Evolutionary conservation across 2,797 vertebrate species (phyloP), one percentile per base, ranked within the genome.

Genomic region (Pangasius sanitwongsei): DNA sequence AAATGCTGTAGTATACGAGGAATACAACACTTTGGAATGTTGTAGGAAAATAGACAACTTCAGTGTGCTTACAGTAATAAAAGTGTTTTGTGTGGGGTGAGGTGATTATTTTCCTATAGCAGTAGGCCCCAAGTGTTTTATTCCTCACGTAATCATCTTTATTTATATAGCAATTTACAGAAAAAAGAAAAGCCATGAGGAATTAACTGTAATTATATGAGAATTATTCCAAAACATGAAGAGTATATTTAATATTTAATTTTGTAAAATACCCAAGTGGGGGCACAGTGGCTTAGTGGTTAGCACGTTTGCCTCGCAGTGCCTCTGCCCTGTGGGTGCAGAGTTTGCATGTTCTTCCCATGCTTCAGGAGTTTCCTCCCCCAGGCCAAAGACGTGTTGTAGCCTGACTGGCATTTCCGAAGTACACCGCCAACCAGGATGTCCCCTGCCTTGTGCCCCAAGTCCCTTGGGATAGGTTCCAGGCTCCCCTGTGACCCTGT

Each of bases 201-300:
- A 48, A 50, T 53, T n/a, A 77, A 16, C 44, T 77, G 44, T 77
- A 80, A 77, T 53, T 77, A 44, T 75, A 31, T n/a, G 31, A 81
- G 31, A 34, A 61, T 61, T 82, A 82, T 59, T 61, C 2, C 9
- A 23, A 83, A 83, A 69, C 34, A 59, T 41, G 2, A 55, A 63
- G 13, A 9, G 23, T 50, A 11, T 31, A 84, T 84, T 44, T 65
- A 63, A 65, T 63, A n/a, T 48, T 48, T 48, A 48, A 48, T 48
- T 48, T 48, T 48, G 48, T 48, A 48, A 48, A 48, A 9, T 48
- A 48, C 7, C 8, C 48, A 48, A 48, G 44, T 48, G 48, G 48
- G 48, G 48, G 48, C 48, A 48, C 48, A 48, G 48, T 48, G 48
- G 48, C 48, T 48, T 48, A 48, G 7, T 48, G 48, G 48, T 48